Base-by-base conservation (phyloP, 2,888 invertebrate species). In the Nasonia oneida region DNA sequence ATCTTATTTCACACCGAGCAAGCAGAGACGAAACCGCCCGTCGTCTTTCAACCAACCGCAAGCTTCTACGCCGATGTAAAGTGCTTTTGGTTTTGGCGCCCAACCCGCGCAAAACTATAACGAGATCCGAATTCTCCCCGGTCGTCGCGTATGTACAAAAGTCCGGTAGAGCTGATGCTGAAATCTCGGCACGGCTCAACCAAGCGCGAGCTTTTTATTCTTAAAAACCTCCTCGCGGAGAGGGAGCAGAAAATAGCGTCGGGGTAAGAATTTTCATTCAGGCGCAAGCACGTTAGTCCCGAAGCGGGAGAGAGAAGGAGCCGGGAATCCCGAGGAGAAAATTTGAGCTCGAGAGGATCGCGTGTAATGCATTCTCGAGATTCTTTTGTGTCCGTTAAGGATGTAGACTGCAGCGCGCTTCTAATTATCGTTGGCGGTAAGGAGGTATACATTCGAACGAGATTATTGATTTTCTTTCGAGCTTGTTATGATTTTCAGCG, bases 191-290 rank as follows among this genome's bases (percentile, higher is more conserved):
- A 39, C 71, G 47, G 53, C 73, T 78, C 23, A 78, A 78, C 83
- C 42, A 78, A 83, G 47, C 78, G 61, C 78, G 61, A 61, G 77
- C 53, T 84, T 84, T 61, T 61, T 74, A 50, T 79, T 74, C 80
- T 75, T 39, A 47, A 75, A 84, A 79, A 74, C 67, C 74, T 74
- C 42, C 37, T 37, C 37, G 37, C 37, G 37, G 37, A 37, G 5
- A 50, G 73, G 2, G 50, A 39, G 74, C 74, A 67, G 64, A 74
- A 84, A 80, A 47, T n/a, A 39, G 75, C 57, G 71, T 39, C 37
- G 80, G 61, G 53, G 50, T 84, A 75, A 79, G 79, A 84, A 79
- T 84, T 84, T 84, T 67, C 79, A 75, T 84, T 80, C 75, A 29
- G 33, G 67, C 73, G 37, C 10, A 42, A 67, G 75, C 74, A 67